A percentile compares a stretch with the other conserved stretches of the same genome.
phyloP scores from a whole-genome alignment of 2,888 invertebrate species.

The Vesta saturnalis region DNA sequence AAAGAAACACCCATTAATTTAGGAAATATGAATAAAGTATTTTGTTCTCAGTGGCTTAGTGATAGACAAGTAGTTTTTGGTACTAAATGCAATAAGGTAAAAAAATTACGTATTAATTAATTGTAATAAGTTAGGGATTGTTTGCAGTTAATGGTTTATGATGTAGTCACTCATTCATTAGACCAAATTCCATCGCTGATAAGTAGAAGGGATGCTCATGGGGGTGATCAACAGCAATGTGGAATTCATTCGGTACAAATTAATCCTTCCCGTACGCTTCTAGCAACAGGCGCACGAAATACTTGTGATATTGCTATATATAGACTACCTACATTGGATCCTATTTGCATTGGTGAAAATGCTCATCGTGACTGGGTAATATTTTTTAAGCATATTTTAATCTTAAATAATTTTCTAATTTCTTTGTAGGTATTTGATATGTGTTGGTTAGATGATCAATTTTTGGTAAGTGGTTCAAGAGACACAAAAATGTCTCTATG shows the following conservation, averaged over 20 bases:
- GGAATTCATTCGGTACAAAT: constrained; percentile 95
- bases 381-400: background rate
- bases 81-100: constrained; percentile 95
- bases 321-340: constrained; percentile 92
- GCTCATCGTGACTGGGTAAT: constrained; percentile 91
- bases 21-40: constrained; percentile 91
- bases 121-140: background rate
- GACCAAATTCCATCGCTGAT: constrained; percentile 90
- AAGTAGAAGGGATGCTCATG: constrained; percentile 68
- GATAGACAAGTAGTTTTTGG: constrained; percentile 96
- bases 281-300: constrained; percentile 92
- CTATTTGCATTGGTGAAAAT: constrained; percentile 90
- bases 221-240: constrained; percentile 75
- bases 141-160: constrained; percentile 86
- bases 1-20: constrained; percentile 84
- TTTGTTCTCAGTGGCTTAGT: constrained; percentile 96
- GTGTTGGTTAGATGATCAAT: constrained; percentile 97
- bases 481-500: constrained; percentile 92
- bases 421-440: constrained; percentile 76
- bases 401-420: background rate
- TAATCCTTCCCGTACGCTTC: constrained; percentile 89
- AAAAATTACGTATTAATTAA: background rate
- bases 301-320: constrained; percentile 93
- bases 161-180: constrained; percentile 85
- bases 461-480: constrained; percentile 91